These are phyloP conservation scores for Mungos mungo DNA, from an alignment of 2,113 vertebrate genomes.

Conservation along the genomic window DNA sequence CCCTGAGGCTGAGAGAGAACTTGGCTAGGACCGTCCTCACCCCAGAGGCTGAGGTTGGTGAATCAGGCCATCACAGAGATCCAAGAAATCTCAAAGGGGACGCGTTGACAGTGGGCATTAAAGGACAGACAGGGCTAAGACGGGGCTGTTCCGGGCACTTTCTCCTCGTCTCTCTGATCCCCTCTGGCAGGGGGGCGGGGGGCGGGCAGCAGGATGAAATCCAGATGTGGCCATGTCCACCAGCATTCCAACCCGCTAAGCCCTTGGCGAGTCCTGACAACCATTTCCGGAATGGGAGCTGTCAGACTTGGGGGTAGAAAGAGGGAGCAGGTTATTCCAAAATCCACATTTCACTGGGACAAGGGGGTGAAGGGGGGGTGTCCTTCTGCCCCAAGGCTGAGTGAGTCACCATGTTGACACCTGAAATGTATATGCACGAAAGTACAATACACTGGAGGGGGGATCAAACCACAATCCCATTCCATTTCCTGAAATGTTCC, in stretches of 20 bases:
- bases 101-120: not conserved
- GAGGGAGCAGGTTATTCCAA: slow-evolving; percentile 27
- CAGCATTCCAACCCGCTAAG: slow-evolving; percentile 57
- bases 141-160: not conserved
- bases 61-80: not conserved
- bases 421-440: slow-evolving; percentile 44
- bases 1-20: not conserved
- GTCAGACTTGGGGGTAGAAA: not conserved
- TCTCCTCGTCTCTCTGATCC: not conserved
- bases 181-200: not conserved
- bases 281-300: slow-evolving; percentile 63
- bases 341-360: not conserved
- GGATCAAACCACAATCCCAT: slow-evolving; percentile 43
- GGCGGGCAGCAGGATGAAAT: slow-evolving; percentile 57
- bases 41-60: not conserved
- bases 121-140: not conserved
- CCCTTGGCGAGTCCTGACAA: slow-evolving; percentile 65
- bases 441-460: not conserved
- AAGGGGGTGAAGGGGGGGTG: not conserved
- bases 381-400: slow-evolving; percentile 10
- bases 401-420: slow-evolving; percentile 64
- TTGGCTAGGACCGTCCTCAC: not conserved
- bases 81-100: not conserved
- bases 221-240: slow-evolving; percentile 74
- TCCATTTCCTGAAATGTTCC: slow-evolving; percentile 59